These are phyloP conservation scores for Oreohelix idahoensis DNA, from an alignment of 1,140 invertebrate species.

Conservation along the genomic window DNA sequence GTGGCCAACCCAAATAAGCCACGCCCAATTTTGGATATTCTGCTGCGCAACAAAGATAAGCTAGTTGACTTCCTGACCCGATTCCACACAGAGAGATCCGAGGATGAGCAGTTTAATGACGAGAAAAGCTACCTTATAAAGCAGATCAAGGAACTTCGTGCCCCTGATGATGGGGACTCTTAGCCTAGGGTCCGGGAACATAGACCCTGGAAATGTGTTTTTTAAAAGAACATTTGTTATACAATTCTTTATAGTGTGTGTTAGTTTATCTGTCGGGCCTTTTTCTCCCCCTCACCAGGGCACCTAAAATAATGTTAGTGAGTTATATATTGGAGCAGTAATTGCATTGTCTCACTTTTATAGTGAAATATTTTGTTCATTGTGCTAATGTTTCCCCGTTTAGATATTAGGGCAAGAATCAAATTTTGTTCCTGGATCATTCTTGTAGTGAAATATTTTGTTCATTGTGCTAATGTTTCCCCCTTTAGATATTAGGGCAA, in stretches of 20 bases:
- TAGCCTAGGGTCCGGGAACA: neutral
- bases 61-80: conserved; percentile 98
- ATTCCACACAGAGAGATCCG: conserved; percentile 99
- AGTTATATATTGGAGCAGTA: no score
- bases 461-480: no score
- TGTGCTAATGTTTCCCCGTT: no score
- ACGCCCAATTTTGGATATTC: conserved; percentile 97
- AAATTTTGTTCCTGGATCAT: no score
- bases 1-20: conserved; percentile 99
- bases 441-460: no score
- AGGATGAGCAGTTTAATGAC: conserved; percentile 99
- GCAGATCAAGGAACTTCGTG: conserved; percentile 99
- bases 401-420: no score
- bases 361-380: no score
- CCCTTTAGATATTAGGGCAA: no score
- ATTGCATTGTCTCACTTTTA: no score
- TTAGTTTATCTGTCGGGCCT: neutral
- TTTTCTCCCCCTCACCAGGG: neutral
- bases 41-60: conserved; percentile 98
- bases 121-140: conserved; percentile 99
- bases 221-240: neutral
- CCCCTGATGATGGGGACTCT: conserved; percentile 71
- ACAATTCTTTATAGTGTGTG: neutral
- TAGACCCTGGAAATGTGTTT: neutral
- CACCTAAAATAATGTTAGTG: no score